Evolutionary conservation across 1,140 invertebrate species (phyloP).

Genomic region (Drosophila murphyi): DNA sequence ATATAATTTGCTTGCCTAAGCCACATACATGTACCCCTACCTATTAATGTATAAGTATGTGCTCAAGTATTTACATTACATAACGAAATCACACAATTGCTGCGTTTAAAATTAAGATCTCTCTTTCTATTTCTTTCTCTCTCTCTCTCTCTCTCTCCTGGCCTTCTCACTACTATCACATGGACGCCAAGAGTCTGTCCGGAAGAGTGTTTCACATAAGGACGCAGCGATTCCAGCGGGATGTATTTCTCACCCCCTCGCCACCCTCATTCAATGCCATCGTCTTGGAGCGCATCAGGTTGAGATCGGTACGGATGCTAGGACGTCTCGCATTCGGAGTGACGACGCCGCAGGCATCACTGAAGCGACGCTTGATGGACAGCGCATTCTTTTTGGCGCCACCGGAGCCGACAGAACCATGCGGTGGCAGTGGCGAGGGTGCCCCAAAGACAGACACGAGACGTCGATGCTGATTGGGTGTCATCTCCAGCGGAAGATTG

Average conservation of each 20-base stretch:
- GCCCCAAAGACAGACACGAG: conserved; percentile 89
- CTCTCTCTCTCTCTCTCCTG: not conserved
- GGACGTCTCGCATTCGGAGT: conserved; percentile 93
- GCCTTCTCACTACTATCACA: conserved; percentile 70
- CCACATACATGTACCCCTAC: conserved; percentile 9
- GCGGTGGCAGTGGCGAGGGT: conserved; percentile 89
- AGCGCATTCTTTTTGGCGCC: conserved; percentile 90
- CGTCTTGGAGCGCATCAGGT: conserved; percentile 93
- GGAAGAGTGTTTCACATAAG: conserved; percentile 58
- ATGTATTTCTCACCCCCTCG: conserved; percentile 84
- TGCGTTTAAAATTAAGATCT: conserved; percentile 73
- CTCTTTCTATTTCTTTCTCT: not conserved
- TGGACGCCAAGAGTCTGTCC: conserved; percentile 17
- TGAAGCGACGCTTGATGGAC: conserved; percentile 91
- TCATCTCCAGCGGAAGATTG: conserved; percentile 93
- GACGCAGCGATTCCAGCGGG: conserved; percentile 74
- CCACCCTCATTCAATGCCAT: conserved; percentile 88
- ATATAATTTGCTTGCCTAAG: conserved; percentile 10
- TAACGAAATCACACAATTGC: conserved; percentile 78
- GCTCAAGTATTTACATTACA: conserved; percentile 61
- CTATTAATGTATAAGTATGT: conserved; percentile 22
- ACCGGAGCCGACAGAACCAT: conserved; percentile 86
- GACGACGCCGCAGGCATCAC: conserved; percentile 93
- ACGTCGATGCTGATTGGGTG: conserved; percentile 92
- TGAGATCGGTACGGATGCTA: conserved; percentile 93